phyloP scores from a whole-genome alignment of 2,888 invertebrate species.

The Siphlonurus alternatus region DNA sequence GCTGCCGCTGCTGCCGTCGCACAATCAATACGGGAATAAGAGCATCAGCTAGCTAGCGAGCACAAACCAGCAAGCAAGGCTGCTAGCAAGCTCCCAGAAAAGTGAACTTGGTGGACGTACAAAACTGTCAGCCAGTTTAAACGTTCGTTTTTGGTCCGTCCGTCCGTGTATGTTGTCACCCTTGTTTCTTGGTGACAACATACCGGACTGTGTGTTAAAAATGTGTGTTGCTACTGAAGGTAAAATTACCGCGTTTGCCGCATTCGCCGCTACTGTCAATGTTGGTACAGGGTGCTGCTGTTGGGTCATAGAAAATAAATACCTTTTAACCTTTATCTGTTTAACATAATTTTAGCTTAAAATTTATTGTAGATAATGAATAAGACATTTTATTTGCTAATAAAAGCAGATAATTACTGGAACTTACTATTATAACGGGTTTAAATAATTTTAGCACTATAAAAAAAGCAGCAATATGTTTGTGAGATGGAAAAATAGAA shows the following conservation, averaged over 20 bases:
- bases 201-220: too few species aligned
- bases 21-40: not conserved
- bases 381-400: not conserved
- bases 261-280: too few species aligned
- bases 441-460: too few species aligned
- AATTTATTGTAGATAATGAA: too few species aligned
- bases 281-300: too few species aligned
- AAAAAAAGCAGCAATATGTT: not conserved
- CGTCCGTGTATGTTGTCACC: not conserved
- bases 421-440: too few species aligned
- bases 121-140: not conserved
- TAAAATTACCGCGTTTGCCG: too few species aligned
- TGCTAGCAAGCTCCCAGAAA: not conserved
- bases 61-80: not conserved
- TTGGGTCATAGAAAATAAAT: too few species aligned
- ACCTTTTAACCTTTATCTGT: too few species aligned
- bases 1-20: not conserved
- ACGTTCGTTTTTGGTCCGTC: not conserved
- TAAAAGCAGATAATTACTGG: too few species aligned
- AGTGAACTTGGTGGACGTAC: not conserved
- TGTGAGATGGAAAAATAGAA: conserved; percentile 1
- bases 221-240: too few species aligned
- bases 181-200: not conserved
- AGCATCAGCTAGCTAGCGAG: not conserved
- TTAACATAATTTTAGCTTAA: too few species aligned